A percentile compares a stretch with the other conserved stretches of the same genome.
Conservation (phyloP, 2,888 invertebrate species). For the Archaeoteleia sp. region DNA sequence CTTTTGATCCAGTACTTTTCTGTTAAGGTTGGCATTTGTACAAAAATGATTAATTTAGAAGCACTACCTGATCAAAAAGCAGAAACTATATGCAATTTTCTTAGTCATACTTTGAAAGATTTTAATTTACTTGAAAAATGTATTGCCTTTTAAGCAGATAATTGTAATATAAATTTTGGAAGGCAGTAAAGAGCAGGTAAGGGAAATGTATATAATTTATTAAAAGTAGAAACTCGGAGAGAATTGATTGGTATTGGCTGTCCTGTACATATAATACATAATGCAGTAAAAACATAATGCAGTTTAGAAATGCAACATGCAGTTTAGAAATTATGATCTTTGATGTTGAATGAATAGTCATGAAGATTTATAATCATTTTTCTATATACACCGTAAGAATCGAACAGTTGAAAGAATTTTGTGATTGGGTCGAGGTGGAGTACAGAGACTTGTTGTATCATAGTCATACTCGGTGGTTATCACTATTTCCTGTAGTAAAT, state of each 20-base stretch:
- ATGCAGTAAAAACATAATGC: no score
- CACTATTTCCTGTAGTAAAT: conserved; percentile 43
- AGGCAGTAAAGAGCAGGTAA: background rate
- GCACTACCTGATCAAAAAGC: no score
- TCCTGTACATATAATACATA: conserved; percentile 49
- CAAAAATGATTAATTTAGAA: no score
- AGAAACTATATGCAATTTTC: no score
- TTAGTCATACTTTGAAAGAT: no score
- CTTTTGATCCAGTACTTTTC: conserved; percentile 59
- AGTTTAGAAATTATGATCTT: conserved; percentile 38
- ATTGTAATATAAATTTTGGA: conserved; percentile 15
- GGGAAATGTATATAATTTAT: conserved; percentile 6
- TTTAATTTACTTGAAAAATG: no score
- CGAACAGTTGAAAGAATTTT: conserved; percentile 49
- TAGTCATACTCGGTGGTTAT: conserved; percentile 45
- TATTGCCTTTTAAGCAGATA: no score
- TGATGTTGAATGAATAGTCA: conserved; percentile 55
- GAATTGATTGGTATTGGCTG: conserved; percentile 44
- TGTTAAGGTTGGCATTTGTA: conserved; percentile 53
- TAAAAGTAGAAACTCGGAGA: conserved; percentile 12
- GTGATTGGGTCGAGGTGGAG: conserved; percentile 46
- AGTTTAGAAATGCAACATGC: no score
- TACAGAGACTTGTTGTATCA: conserved; percentile 34
- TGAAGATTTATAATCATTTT: conserved; percentile 54
- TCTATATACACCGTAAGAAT: conserved; percentile 48